Percentiles rank a stretch among this genome's conserved stretches.
Conservation (phyloP, 2,888 invertebrate genomes). For the Nezara viridula region DNA sequence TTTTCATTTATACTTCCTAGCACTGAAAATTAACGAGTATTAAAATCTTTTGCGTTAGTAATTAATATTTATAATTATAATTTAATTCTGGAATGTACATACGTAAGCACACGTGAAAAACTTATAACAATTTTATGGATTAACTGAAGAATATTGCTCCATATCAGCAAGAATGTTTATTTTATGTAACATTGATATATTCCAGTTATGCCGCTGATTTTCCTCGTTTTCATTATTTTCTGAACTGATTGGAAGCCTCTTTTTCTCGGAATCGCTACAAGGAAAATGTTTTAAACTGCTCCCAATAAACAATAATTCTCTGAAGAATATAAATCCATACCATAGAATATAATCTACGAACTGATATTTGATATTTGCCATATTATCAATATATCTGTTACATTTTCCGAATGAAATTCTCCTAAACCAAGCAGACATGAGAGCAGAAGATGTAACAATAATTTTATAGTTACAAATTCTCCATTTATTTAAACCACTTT, state of each 20-base stretch:
- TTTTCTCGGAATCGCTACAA: not conserved
- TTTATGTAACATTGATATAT: not conserved
- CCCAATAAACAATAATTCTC: not conserved
- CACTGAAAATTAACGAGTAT: no score
- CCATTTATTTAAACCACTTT: not conserved
- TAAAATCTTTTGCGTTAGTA: no score
- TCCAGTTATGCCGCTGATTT: not conserved
- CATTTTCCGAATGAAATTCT: not conserved
- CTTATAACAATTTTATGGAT: no score
- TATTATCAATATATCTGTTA: not conserved
- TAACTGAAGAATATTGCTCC: not conserved
- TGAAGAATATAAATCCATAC: not conserved
- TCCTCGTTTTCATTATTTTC: not conserved
- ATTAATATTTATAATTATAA: no score
- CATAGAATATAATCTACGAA: not conserved
- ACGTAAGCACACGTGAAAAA: no score
- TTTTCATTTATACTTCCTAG: no score
- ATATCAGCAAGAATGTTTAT: not conserved
- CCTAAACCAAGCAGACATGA: not conserved
- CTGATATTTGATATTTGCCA: not conserved
- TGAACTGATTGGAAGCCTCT: not conserved
- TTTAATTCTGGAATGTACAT: no score
- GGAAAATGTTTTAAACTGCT: not conserved
- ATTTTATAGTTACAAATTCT: not conserved
- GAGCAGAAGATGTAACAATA: not conserved